A percentile compares a stretch with the other conserved stretches of the same genome.
Evolutionary conservation across 2,888 invertebrate genomes (phyloP).

Genomic region (Ichneumoninae sp.): DNA sequence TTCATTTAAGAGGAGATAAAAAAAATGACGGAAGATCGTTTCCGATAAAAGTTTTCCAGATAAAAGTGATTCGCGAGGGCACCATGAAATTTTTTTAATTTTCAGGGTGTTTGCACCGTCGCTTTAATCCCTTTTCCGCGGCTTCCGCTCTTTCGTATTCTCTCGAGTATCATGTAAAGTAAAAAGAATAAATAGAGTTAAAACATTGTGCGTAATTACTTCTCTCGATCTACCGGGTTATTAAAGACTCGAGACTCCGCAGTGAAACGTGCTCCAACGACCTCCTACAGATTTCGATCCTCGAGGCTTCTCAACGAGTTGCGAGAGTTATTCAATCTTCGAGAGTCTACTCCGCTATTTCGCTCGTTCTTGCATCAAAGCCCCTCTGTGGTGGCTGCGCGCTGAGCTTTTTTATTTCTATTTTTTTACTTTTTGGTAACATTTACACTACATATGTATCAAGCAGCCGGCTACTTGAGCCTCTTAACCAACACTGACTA

Average conservation of each 20-base stretch:
- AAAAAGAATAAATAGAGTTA: slow-evolving; percentile 6
- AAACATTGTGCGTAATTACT: slow-evolving; percentile 31
- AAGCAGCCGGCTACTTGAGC: not conserved
- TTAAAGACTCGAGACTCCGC: slow-evolving; percentile 1
- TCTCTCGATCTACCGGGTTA: slow-evolving; percentile 12
- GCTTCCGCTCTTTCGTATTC: not conserved
- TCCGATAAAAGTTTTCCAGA: no score
- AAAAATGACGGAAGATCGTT: no score
- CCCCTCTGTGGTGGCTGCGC: not conserved
- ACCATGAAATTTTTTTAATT: no score
- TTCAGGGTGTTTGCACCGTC: no score
- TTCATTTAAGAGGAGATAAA: no score
- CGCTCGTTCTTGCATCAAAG: not conserved
- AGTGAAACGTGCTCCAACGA: not conserved
- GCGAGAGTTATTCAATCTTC: slow-evolving; percentile 9
- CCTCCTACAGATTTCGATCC: not conserved
- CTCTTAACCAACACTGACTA: no score
- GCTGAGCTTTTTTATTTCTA: not conserved
- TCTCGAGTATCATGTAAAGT: slow-evolving; percentile 2
- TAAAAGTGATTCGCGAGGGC: no score
- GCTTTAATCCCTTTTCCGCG: not conserved
- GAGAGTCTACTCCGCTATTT: not conserved
- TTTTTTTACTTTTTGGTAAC: not conserved
- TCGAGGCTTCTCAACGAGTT: not conserved
- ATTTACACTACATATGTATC: not conserved